These are phyloP conservation scores for Xyrichtys novacula DNA, from an alignment of 2,797 vertebrate species.

Conservation along the genomic window DNA sequence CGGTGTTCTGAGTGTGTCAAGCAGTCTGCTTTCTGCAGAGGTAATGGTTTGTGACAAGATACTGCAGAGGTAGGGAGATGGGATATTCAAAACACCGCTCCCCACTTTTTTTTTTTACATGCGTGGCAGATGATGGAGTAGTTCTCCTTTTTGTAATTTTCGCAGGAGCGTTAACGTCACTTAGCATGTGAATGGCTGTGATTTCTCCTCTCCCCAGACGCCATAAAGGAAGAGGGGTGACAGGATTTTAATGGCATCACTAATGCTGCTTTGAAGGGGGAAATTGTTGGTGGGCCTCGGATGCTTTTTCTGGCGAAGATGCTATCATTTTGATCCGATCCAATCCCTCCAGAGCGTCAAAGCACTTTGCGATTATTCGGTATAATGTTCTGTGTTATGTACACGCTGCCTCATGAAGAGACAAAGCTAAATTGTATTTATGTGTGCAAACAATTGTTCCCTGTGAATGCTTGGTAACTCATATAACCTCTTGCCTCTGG, in stretches of 20 bases:
- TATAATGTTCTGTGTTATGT: constrained; percentile 33
- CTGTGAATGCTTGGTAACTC: constrained; percentile 50
- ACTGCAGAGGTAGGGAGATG: constrained; percentile 62
- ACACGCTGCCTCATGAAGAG: constrained; percentile 38
- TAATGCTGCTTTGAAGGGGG: constrained; percentile 82
- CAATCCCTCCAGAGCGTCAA: constrained; percentile 58
- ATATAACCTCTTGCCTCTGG: constrained; percentile 62
- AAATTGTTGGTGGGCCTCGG: constrained; percentile 74
- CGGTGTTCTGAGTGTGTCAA: constrained; percentile 68
- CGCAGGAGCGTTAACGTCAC: constrained; percentile 78
- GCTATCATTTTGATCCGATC: constrained; percentile 68
- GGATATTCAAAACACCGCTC: constrained; percentile 71
- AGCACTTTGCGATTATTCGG: constrained; percentile 52
- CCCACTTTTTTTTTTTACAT: constrained; percentile 49
- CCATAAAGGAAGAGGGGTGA: constrained; percentile 75
- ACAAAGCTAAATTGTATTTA: constrained; percentile 64
- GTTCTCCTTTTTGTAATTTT: constrained; percentile 76
- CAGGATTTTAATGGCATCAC: constrained; percentile 85
- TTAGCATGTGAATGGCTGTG: constrained; percentile 85
- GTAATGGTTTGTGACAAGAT: constrained; percentile 80
- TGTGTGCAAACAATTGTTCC: constrained; percentile 64
- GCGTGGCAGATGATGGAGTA: constrained; percentile 70
- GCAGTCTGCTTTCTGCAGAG: constrained; percentile 61
- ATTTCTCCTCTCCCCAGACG: constrained; percentile 74
- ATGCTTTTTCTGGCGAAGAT: constrained; percentile 70